Evolutionary conservation across 2,888 invertebrate genomes (phyloP).

Genomic region (Plemyria rubiginata): DNA sequence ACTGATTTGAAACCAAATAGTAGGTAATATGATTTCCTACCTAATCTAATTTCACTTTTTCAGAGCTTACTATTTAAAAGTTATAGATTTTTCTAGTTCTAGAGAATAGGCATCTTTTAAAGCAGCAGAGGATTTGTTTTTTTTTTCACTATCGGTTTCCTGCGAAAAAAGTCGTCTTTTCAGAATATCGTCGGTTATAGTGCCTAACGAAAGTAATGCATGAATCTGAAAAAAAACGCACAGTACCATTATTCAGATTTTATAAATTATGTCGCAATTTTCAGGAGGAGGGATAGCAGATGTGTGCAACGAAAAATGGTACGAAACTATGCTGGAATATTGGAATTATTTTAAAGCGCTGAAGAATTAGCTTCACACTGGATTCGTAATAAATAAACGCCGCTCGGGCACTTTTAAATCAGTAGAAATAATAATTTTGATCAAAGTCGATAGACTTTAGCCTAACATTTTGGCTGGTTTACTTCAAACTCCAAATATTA

Average conservation of each 20-base stretch:
- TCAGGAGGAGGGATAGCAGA: conserved; percentile 67
- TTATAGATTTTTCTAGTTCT: too few relatives aligned
- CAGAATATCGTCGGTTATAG: too few relatives aligned
- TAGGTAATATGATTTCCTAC: too few relatives aligned
- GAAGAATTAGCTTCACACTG: conserved; percentile 68
- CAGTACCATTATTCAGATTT: neutral
- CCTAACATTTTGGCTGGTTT: conserved; percentile 28
- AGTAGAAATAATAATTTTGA: conserved; percentile 35
- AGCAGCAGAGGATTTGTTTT: too few relatives aligned
- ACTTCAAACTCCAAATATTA: conserved; percentile 34
- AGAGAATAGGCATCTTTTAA: too few relatives aligned
- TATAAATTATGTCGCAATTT: conserved; percentile 25
- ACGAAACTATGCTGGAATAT: conserved; percentile 74
- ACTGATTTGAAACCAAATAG: too few relatives aligned
- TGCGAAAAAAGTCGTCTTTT: too few relatives aligned
- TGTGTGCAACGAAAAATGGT: conserved; percentile 80
- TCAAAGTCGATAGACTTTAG: conserved; percentile 33
- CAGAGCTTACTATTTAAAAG: too few relatives aligned
- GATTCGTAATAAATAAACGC: conserved; percentile 51
- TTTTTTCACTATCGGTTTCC: too few relatives aligned
- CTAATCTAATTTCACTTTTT: too few relatives aligned
- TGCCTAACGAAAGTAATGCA: too few relatives aligned
- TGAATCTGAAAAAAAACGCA: too few relatives aligned
- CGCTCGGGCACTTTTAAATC: conserved; percentile 49
- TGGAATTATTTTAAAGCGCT: conserved; percentile 72